Evolutionary conservation across 2,797 vertebrate species (phyloP), one percentile per base, ranked within the genome.

Genomic region (Loriculus beryllinus): DNA sequence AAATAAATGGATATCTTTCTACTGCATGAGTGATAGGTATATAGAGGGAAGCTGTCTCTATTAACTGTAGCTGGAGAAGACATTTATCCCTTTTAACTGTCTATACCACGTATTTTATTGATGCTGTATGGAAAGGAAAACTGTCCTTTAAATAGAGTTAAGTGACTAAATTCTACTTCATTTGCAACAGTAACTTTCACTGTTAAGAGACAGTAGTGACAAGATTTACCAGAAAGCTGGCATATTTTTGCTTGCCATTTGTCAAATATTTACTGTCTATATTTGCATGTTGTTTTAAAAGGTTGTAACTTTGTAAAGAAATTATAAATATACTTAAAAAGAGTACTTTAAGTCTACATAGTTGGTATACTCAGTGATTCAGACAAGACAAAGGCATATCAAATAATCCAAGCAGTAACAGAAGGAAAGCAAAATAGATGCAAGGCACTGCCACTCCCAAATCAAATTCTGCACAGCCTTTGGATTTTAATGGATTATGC

Each of bases 61-160:
- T 49, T 72, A 54, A 23, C 4, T 63, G 3, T 14, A n/a, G 29
- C 16, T 15, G 43, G 56, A 42, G 35, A 91, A 85, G 43, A 5
- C 14, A 13, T 65, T 82, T 65, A 42, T n/a, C 7, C 6, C 7
- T 77, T 77, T 35, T 17, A 18, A 1, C 3, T 54, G 0, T 19
- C 20, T 26, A 8, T 29, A 26, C 3, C 20, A 64, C 19, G 7
- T 57, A 29, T 84, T 71, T 65, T 6, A 39, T 43, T 64, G 9
- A 8, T 51, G 15, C 17, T 47, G 5, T 43, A 22, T 8, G 10
- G 22, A 56, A 26, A 70, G 6, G 16, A 59, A 47, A 80, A 3
- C 9, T 57, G 8, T 45, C 40, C 8, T 45, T 86, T 26, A 54
- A 56, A 51, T 19, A 39, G 10, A 35, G 4, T 43, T 25, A 42